These are phyloP conservation scores for Melanophora roralis DNA, from an alignment of 2,888 invertebrate species.

Conservation along the genomic window DNA sequence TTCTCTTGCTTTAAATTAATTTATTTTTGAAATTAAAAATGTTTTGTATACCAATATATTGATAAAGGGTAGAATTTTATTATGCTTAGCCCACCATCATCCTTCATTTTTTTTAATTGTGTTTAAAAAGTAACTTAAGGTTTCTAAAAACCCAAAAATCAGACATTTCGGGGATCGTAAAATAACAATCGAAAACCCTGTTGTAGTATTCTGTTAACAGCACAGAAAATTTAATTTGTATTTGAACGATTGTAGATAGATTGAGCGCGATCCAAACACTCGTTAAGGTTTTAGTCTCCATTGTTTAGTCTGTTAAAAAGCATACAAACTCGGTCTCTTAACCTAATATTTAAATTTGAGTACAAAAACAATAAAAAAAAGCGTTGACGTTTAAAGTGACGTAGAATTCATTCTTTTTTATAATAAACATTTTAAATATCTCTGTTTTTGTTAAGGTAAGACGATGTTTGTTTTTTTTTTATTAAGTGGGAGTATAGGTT, in stretches of 20 bases:
- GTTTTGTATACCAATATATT: no score
- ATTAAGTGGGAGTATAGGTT: neutral
- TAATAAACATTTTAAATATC: conserved; percentile 14
- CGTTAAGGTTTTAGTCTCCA: conserved; percentile 31
- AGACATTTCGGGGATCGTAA: no score
- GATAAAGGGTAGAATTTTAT: no score
- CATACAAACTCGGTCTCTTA: neutral
- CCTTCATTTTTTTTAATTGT: no score
- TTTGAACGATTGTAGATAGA: neutral
- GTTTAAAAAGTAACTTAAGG: no score
- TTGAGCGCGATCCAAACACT: conserved; percentile 5
- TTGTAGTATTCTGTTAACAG: no score
- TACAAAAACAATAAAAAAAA: neutral
- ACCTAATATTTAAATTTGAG: neutral
- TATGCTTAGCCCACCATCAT: no score
- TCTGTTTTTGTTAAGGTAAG: conserved; percentile 17
- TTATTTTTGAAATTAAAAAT: no score
- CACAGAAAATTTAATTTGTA: neutral
- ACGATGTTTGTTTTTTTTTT: neutral
- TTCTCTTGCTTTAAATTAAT: no score
- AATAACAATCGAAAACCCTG: no score
- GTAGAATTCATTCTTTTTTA: conserved; percentile 35
- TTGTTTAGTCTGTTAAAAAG: conserved; percentile 8
- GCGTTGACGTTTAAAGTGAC: conserved; percentile 12
- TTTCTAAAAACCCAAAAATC: no score